A percentile compares a stretch with the other conserved stretches of the same genome.
phyloP scores from a whole-genome alignment of 2,888 invertebrate species.

The Gymnosoma rotundatum region DNA sequence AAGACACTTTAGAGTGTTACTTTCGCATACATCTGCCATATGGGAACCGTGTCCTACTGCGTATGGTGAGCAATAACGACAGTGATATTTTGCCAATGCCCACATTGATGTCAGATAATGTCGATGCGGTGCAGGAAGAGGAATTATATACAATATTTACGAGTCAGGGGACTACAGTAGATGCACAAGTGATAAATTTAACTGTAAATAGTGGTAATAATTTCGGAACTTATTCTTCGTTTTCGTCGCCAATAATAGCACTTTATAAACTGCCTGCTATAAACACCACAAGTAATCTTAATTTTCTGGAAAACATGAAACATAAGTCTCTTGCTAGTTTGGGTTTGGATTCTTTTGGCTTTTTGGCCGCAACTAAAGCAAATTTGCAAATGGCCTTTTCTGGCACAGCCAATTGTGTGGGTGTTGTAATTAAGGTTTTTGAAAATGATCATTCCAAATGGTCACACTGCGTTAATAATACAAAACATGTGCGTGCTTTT shows the following conservation, averaged over 20 bases:
- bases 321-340: slow-evolving; percentile 49
- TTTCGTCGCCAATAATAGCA: slow-evolving; percentile 47
- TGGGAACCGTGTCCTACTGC: slow-evolving; percentile 86
- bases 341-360: slow-evolving; percentile 68
- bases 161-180: slow-evolving; percentile 72
- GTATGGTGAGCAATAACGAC: slow-evolving; percentile 82
- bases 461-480: slow-evolving; percentile 75
- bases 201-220: slow-evolving; percentile 71
- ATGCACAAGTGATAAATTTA: slow-evolving; percentile 74
- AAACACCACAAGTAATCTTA: slow-evolving; percentile 44
- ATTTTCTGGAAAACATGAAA: background rate
- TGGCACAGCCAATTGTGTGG: slow-evolving; percentile 73
- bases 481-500: slow-evolving; percentile 73
- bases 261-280: slow-evolving; percentile 51
- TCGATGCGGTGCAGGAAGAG: slow-evolving; percentile 47
- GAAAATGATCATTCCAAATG: slow-evolving; percentile 76
- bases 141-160: slow-evolving; percentile 73
- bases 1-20: slow-evolving; percentile 85
- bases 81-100: slow-evolving; percentile 72
- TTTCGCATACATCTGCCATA: slow-evolving; percentile 88
- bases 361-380: slow-evolving; percentile 67
- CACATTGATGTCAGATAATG: slow-evolving; percentile 35
- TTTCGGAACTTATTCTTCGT: slow-evolving; percentile 57
- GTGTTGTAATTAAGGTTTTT: slow-evolving; percentile 75
- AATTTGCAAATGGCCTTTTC: slow-evolving; percentile 66